Percentiles rank a stretch among this genome's conserved stretches.
Conservation (phyloP, 2,113 vertebrate species). For the Ptilorrhoa leucosticta region DNA sequence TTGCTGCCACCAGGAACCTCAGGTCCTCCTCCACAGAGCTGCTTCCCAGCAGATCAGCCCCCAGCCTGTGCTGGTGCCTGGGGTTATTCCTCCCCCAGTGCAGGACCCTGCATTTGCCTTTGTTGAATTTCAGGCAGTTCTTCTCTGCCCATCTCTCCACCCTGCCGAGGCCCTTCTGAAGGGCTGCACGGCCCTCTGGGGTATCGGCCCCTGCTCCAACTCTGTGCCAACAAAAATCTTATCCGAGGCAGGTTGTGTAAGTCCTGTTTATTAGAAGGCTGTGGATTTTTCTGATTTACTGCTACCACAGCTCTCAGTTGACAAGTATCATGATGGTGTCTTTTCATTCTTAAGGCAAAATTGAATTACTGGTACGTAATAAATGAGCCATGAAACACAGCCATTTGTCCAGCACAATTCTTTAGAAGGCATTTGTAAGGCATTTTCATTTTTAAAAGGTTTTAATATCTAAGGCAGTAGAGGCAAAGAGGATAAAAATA, state of each 20-base stretch:
- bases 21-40: background rate
- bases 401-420: background rate
- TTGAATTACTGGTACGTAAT: background rate
- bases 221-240: background rate
- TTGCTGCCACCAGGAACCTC: background rate
- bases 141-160: background rate
- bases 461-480: background rate
- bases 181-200: background rate
- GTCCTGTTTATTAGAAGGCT: background rate
- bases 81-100: background rate
- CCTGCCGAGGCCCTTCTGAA: background rate
- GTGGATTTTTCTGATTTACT: background rate
- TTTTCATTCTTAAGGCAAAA: background rate
- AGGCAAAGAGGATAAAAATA: background rate
- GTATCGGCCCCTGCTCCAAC: accelerated
- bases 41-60: background rate
- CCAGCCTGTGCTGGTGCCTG: background rate
- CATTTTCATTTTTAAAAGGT: background rate
- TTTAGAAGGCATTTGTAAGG: background rate
- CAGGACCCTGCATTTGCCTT: background rate
- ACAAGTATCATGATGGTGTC: background rate
- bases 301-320: background rate
- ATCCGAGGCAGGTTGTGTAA: background rate
- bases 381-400: background rate
- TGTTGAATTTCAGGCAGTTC: background rate